Conservation (phyloP, 2,888 invertebrate species). For the Clostera curtula region DNA sequence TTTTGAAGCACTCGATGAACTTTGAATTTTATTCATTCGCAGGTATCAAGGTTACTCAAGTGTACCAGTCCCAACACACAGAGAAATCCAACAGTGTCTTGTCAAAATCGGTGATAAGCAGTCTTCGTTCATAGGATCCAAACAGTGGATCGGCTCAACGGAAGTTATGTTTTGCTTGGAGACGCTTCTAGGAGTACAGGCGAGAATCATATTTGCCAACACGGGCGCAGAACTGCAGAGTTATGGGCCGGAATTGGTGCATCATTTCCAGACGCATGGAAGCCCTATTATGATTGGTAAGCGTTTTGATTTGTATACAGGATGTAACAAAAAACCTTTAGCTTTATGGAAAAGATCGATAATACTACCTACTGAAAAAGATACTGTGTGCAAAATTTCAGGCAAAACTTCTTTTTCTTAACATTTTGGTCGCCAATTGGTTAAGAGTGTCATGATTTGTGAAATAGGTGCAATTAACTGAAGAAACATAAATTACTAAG, state of each 20-base stretch:
- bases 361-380: too few relatives aligned
- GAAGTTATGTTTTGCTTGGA: slow-evolving; percentile 96
- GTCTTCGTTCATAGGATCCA: slow-evolving; percentile 88
- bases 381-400: too few relatives aligned
- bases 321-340: too few relatives aligned
- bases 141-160: slow-evolving; percentile 98
- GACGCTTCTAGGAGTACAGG: slow-evolving; percentile 83
- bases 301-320: too few relatives aligned
- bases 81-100: slow-evolving; percentile 94
- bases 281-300: slow-evolving; percentile 98
- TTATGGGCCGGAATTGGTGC: slow-evolving; percentile 86
- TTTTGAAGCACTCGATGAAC: too few relatives aligned
- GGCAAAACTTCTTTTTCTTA: too few relatives aligned
- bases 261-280: slow-evolving; percentile 94
- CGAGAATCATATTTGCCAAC: slow-evolving; percentile 88
- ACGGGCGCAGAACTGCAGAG: slow-evolving; percentile 88
- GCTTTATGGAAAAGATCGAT: too few relatives aligned
- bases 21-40: slow-evolving; percentile 17
- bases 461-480: too few relatives aligned
- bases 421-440: too few relatives aligned
- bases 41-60: slow-evolving; percentile 89
- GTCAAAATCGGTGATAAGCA: slow-evolving; percentile 96
- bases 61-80: slow-evolving; percentile 84
- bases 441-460: too few relatives aligned
- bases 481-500: too few relatives aligned